Conservation (phyloP, 2,888 invertebrate species). For the Auanema freiburgensis region DNA sequence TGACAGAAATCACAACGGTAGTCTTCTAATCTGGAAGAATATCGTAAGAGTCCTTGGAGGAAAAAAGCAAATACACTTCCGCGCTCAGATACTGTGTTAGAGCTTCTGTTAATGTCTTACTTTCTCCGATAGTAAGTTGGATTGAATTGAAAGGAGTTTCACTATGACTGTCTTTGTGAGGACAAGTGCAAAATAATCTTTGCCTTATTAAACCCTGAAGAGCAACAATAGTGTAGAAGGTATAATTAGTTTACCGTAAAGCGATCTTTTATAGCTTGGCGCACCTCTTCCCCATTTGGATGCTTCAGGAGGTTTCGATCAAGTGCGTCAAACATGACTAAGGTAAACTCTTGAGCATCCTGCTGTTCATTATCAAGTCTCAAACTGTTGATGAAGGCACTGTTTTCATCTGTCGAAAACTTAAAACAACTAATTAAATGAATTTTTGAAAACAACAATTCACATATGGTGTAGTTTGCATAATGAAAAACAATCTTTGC, state of each 20-base stretch:
- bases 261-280: conserved; percentile 25
- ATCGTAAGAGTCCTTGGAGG: neutral
- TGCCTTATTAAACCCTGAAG: conserved; percentile 21
- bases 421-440: conserved; percentile 18
- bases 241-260: conserved; percentile 21
- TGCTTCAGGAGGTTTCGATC: conserved; percentile 52
- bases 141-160: conserved; percentile 29
- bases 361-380: conserved; percentile 56
- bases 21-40: conserved; percentile 46
- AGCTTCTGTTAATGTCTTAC: conserved; percentile 45
- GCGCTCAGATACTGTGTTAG: conserved; percentile 43
- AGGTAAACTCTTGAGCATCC: conserved; percentile 59
- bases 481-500: conserved; percentile 53
- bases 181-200: conserved; percentile 44
- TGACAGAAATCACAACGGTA: conserved; percentile 49
- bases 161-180: conserved; percentile 16
- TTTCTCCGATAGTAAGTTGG: conserved; percentile 50
- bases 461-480: conserved; percentile 59
- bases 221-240: neutral
- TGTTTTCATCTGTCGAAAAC: conserved; percentile 44
- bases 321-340: conserved; percentile 55
- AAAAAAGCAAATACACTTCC: conserved; percentile 31
- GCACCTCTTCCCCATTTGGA: conserved; percentile 47
- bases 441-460: conserved; percentile 15
- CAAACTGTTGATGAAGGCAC: conserved; percentile 37